phyloP scores from a whole-genome alignment of 2,113 vertebrate species.

The Rafetus swinhoei region DNA sequence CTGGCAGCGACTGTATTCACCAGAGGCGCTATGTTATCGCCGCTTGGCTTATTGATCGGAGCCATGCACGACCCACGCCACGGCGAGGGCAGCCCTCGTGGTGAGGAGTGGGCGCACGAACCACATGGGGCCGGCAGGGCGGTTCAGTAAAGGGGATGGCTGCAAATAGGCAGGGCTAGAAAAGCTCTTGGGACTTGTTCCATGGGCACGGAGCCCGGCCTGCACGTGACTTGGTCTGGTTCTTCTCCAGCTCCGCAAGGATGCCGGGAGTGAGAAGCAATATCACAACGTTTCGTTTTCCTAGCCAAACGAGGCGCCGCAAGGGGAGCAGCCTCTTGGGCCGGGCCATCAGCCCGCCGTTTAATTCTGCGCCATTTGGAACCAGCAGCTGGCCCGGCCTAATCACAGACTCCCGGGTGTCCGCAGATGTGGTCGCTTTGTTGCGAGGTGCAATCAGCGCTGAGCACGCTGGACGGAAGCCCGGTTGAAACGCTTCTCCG shows the following conservation, averaged over 20 bases:
- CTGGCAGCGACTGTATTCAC: background rate
- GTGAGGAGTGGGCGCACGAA: accelerated
- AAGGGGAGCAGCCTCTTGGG: background rate
- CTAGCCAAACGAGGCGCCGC: background rate
- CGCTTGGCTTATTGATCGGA: accelerated
- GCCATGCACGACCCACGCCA: accelerated
- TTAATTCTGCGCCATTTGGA: background rate
- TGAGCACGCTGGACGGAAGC: background rate
- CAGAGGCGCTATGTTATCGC: background rate
- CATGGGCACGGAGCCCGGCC: accelerated
- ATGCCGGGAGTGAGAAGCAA: accelerated
- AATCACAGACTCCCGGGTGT: accelerated
- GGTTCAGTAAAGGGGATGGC: accelerated
- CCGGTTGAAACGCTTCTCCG: background rate
- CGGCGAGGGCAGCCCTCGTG: accelerated
- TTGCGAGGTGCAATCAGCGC: accelerated
- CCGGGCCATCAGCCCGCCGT: accelerated
- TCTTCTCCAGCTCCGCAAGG: accelerated
- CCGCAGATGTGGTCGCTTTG: background rate
- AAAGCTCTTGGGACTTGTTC: background rate
- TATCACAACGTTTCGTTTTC: accelerated
- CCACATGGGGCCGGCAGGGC: accelerated
- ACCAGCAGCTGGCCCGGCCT: background rate
- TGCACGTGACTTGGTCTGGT: accelerated
- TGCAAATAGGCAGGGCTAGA: background rate